phyloP scores from a whole-genome alignment of 2,797 vertebrate genomes.

The Esox lucius region DNA sequence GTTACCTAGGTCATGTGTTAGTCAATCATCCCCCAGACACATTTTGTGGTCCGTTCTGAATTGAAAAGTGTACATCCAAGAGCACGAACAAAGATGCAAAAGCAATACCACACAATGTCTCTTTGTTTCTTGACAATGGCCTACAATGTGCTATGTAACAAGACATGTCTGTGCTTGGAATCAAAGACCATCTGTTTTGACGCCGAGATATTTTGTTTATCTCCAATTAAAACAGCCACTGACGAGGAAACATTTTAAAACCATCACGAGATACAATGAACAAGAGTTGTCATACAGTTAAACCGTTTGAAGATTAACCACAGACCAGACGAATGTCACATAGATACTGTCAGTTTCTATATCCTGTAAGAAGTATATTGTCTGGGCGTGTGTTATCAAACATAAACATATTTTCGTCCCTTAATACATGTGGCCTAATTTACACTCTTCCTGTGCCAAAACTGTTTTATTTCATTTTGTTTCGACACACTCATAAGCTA shows the following conservation, averaged over 20 bases:
- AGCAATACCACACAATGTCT: neutral
- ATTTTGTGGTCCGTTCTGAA: neutral
- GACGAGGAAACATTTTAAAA: neutral
- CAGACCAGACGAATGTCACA: neutral
- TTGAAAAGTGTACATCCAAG: neutral
- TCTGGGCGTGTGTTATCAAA: too few species aligned
- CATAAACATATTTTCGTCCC: too few species aligned
- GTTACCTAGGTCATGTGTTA: too few species aligned
- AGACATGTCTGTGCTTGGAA: conserved; percentile 1
- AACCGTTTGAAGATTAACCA: neutral
- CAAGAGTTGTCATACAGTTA: neutral
- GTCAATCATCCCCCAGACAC: neutral
- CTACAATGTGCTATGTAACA: neutral
- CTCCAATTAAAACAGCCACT: neutral
- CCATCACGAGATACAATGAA: neutral
- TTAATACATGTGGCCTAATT: too few species aligned
- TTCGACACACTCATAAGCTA: too few species aligned
- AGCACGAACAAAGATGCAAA: neutral
- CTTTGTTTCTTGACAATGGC: neutral
- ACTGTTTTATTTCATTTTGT: too few species aligned
- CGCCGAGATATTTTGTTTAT: neutral
- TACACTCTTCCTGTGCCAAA: too few species aligned
- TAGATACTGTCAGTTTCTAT: neutral
- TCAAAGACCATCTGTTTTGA: conserved; percentile 7
- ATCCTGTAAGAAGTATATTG: too few species aligned